Percentiles rank a stretch among this genome's conserved stretches.
Conservation (phyloP, 2,888 invertebrate species). For the Drosophila paramelanica region DNA sequence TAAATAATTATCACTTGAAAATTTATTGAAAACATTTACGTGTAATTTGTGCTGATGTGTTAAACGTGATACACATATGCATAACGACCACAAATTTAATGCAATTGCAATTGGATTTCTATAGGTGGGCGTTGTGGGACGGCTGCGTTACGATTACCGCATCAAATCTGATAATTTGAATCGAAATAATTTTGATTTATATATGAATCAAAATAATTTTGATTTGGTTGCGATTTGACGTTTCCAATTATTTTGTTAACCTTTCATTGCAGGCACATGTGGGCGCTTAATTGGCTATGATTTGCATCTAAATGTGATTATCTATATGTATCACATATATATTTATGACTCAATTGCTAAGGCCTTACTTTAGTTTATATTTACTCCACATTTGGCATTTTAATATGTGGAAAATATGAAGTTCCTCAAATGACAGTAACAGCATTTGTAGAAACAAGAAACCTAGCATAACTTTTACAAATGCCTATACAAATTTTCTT, state of each 20-base stretch:
- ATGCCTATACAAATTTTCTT: too few relatives aligned
- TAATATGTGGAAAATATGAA: too few relatives aligned
- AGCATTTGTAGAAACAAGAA: too few relatives aligned
- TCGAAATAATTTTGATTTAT: slow-evolving; percentile 51
- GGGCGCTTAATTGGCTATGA: neutral
- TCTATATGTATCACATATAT: too few relatives aligned
- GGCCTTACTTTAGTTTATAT: too few relatives aligned
- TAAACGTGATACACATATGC: slow-evolving; percentile 39
- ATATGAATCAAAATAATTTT: slow-evolving; percentile 47
- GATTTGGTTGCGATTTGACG: slow-evolving; percentile 26
- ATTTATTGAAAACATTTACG: slow-evolving; percentile 49
- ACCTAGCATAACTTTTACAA: too few relatives aligned
- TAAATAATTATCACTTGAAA: slow-evolving; percentile 45
- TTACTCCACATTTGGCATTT: too few relatives aligned
- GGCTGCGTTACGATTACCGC: slow-evolving; percentile 14
- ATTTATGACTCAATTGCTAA: too few relatives aligned
- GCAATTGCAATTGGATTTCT: slow-evolving; percentile 25
- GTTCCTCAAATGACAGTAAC: too few relatives aligned
- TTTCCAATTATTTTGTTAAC: slow-evolving; percentile 27
- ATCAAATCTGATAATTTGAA: slow-evolving; percentile 44
- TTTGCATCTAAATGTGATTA: neutral
- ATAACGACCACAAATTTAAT: slow-evolving; percentile 39
- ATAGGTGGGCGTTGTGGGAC: neutral
- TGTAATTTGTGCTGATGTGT: slow-evolving; percentile 38
- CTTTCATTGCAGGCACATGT: neutral